Base-by-base conservation (phyloP, 2,797 vertebrate species). In the Aeoliscus strigatus region DNA sequence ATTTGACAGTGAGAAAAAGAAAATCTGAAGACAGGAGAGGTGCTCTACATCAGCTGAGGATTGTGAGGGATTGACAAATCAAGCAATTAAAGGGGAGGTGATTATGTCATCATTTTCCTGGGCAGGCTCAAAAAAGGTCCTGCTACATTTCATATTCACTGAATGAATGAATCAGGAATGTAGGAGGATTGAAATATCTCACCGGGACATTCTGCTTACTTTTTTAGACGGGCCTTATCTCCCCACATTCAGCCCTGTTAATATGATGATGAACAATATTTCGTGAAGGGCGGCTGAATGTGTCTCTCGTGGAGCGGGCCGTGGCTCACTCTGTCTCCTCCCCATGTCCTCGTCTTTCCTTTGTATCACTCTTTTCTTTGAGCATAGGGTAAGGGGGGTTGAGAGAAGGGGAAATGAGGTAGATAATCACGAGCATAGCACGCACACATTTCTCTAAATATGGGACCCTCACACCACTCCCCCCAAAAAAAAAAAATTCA, bases 251-350 rank as follows among this genome's bases (percentile, higher is more conserved):
- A 91, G 89, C 85, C 86, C 88, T 84, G 88, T 87, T 91, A 90
- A 91, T 90, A 87, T 86, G 87, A 90, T 90, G 90, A 91, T 83
- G 88, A 91, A 90, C 83, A 88, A 79, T 91, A 87, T 91, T 90
- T 91, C 75, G 81, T 85, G 89, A 91, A 93, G 89, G 83, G 83
- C 86, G 81, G 58, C 79, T 86, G 75, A 85, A 76, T 79, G 70
- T 82, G 72, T 80, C 80, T 75, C 69, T 63, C 81, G 81, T 88
- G 86, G 85, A 86, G 80, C 88, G 69, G 79, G 84, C 83, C 70
- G 80, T 9, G 70, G 67, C 77, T 80, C 68, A 40, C 62, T 75
- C 68, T 48, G 65, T 79, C 82, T 84, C 81, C 78, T 77, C 79
- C 74, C 79, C 61, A 23, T 66, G 79, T 86, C 87, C 88, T 90